These are phyloP conservation scores for Leptopilina boulardi DNA, from an alignment of 1,140 invertebrate species.

Conservation along the genomic window DNA sequence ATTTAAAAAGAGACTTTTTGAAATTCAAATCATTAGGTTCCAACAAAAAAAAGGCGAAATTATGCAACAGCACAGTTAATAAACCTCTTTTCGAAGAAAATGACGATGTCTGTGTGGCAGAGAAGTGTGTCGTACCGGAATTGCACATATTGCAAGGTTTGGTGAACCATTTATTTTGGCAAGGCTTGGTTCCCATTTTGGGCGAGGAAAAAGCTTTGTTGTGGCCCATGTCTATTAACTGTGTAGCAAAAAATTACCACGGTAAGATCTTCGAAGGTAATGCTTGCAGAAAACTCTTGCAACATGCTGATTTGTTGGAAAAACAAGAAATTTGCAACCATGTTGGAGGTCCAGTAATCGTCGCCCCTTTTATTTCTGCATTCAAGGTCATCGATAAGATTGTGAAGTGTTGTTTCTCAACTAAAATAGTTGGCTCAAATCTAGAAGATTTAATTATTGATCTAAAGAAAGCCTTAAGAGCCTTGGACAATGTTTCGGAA, in stretches of 20 bases:
- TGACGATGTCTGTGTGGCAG: slow-evolving; percentile 7
- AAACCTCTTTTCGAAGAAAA: slow-evolving; percentile 18
- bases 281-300: slow-evolving; percentile 40
- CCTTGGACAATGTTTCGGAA: background rate
- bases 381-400: slow-evolving; percentile 30
- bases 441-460: background rate
- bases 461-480: slow-evolving; percentile 3
- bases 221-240: slow-evolving; percentile 37
- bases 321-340: background rate
- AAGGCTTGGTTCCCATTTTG: slow-evolving; percentile 37
- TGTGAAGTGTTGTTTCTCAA: slow-evolving; percentile 21
- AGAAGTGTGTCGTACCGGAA: slow-evolving; percentile 42
- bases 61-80: slow-evolving; percentile 20
- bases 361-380: slow-evolving; percentile 7
- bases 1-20: slow-evolving; percentile 2
- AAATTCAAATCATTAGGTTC: slow-evolving; percentile 8
- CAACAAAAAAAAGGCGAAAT: background rate
- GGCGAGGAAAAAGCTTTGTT: slow-evolving; percentile 35
- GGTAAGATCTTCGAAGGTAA: too few species aligned
- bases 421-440: background rate
- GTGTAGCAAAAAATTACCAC: slow-evolving; percentile 41
- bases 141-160: slow-evolving; percentile 43
- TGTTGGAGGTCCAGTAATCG: background rate
- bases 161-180: slow-evolving; percentile 45
- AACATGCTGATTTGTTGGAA: slow-evolving; percentile 22